Base-by-base conservation (phyloP, 2,888 invertebrate species). In the Rhabditoides inermis region DNA sequence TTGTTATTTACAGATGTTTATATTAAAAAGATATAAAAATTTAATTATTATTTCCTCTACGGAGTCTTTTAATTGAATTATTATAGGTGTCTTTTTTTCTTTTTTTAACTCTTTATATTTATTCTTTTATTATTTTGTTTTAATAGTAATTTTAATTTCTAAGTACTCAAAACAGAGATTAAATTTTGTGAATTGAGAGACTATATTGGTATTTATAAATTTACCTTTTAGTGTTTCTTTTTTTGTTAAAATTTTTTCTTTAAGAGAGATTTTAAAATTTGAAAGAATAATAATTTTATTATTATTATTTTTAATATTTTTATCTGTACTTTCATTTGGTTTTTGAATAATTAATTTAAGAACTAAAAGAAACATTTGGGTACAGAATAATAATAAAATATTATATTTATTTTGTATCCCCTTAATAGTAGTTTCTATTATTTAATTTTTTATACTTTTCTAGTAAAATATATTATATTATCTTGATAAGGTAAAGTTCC, bases 261-360 rank as follows among this genome's bases (percentile, higher is more conserved):
- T 56, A 45, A 53, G 51, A 28, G 58, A 59, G 20, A 51, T 58
- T 47, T 57, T 61, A 46, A 61, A 59, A 32, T 51, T 56, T 50
- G 52, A 60, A 30, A 60, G 55, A 12, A 61, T 63, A 53, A 60
- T 56, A 35, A 46, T 50, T 50, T 23, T 59, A 44, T 41, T 63
- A 27, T 45, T 63, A 28, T 52, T 63, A 18, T 58, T 60, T 54
- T 23, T 53, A 15, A 59, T 58, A 28, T 62, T 60, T 52, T 50
- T 58, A 42, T 64, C 61, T 40, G 52, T 54, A 46, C 55, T 64
- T 49, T 52, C 82, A 83, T 82, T 85, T 77, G 83, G 83, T 58
- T 66, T 84, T 78, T 82, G 60, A 44, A 44, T 65, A 39, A 55
- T 65, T 53, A 61, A 57, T 57, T 53, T 63, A 27, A 61, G 62